Evolutionary conservation across 2,888 invertebrate genomes (phyloP), one percentile per base, ranked within the genome.

Genomic region (Synanthedon andrenaeformis): DNA sequence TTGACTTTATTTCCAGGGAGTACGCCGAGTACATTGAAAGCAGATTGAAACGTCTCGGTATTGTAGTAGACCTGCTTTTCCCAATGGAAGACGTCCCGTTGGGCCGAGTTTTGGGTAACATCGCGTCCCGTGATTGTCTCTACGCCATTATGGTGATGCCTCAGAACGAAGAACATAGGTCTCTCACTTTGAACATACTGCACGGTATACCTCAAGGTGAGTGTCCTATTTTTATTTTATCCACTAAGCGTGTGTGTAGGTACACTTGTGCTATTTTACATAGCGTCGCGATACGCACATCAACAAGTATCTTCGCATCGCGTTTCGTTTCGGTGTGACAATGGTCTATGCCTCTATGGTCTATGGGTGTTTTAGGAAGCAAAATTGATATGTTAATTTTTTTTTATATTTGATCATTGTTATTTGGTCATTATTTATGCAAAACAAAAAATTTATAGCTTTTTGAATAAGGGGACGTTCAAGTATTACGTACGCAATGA

Each of bases 21-120:
- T 98, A 97, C 74, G 97, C 96, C 0, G 97, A 97, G 72, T 93
- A 91, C 66, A 93, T 97, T 58, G 97, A 97, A 74, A 89, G 91
- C 45, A 90, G 94, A 12, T 81, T 97, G 54, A 95, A 95, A 72
- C 90, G 91, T 49, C 77, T 94, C 4, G 94, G 94, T 2, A 88
- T 96, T 53, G 91, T 92, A 3, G 96, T 96, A 0, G 96, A 96
- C 72, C 86, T 97, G 0, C 82, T 96, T n/a, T 96, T 95, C 72
- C 96, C 97, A 0, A 96, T 96, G 79, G 96, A 96, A 72, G 95
- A 96, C 69, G 94, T 96, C 0, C 93, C 95, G 0, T 90, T 96
- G 11, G 90, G 90, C 4, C 85, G 82, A 60, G 86, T 96, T 19
- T 82, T 97, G 35, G 96, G 95, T 8, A 96, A 96, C 70, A 94